phyloP scores from a whole-genome alignment of 2,113 vertebrate genomes.

The Muntiacus reevesi region DNA sequence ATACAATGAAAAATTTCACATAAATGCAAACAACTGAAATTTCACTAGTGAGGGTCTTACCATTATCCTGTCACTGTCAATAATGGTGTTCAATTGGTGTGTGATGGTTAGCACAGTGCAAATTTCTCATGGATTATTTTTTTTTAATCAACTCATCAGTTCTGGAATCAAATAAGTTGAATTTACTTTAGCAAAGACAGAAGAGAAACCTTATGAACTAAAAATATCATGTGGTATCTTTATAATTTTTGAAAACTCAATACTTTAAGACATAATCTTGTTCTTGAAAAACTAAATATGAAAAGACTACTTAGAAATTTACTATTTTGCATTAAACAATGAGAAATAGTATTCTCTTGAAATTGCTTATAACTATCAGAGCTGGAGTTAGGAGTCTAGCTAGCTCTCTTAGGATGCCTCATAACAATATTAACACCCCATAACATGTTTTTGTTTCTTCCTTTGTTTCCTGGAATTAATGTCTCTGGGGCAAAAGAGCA shows the following conservation, averaged over 20 bases:
- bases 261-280: neutral
- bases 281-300: neutral
- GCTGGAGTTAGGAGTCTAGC: neutral
- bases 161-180: slow-evolving; percentile 79
- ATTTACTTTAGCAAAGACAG: neutral
- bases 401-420: neutral
- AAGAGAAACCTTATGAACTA: neutral
- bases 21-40: neutral
- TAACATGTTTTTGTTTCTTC: neutral
- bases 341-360: neutral
- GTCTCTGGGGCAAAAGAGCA: neutral
- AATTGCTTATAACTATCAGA: neutral
- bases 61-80: slow-evolving; percentile 95
- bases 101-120: slow-evolving; percentile 96
- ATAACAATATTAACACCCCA: neutral
- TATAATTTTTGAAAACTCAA: neutral
- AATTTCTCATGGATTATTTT: slow-evolving; percentile 94
- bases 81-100: slow-evolving; percentile 94
- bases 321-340: neutral
- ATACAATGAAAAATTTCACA: neutral
- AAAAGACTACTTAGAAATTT: neutral
- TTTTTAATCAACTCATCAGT: slow-evolving; percentile 95
- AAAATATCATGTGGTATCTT: neutral
- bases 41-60: slow-evolving; percentile 79
- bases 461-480: neutral